Conservation (phyloP, 2,797 vertebrate species). For the Brachyrhaphis roseni region DNA sequence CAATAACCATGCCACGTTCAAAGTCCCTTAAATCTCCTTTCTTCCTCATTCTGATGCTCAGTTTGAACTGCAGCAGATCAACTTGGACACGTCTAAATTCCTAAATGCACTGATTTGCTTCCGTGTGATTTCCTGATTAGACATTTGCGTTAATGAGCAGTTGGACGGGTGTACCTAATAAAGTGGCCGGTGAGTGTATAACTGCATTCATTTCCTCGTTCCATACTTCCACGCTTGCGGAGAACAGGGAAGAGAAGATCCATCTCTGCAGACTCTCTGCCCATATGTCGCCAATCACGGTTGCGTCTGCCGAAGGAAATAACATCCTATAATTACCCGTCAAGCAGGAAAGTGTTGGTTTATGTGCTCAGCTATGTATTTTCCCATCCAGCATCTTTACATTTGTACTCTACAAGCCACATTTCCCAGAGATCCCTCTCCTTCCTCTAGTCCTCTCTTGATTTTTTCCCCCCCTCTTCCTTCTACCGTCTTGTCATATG, state of each 20-base stretch:
- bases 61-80: too few relatives aligned
- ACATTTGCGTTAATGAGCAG: too few relatives aligned
- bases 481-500: conserved; percentile 54
- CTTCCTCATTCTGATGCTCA: too few relatives aligned
- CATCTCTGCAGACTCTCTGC: conserved; percentile 3
- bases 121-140: too few relatives aligned
- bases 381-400: conserved; percentile 11
- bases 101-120: too few relatives aligned
- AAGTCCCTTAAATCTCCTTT: too few relatives aligned
- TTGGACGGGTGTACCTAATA: too few relatives aligned
- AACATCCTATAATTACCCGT: conserved; percentile 56
- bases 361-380: conserved; percentile 1
- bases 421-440: conserved; percentile 27
- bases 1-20: too few relatives aligned
- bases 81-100: too few relatives aligned
- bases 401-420: conserved; percentile 23
- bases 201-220: neutral
- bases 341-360: conserved; percentile 35
- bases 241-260: neutral
- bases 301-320: conserved; percentile 33
- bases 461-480: neutral
- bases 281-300: conserved; percentile 55
- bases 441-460: conserved; percentile 17
- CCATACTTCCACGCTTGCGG: neutral
- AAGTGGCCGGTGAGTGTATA: neutral